Conservation (phyloP, 2,113 vertebrate genomes). For the Nerophis ophidion region DNA sequence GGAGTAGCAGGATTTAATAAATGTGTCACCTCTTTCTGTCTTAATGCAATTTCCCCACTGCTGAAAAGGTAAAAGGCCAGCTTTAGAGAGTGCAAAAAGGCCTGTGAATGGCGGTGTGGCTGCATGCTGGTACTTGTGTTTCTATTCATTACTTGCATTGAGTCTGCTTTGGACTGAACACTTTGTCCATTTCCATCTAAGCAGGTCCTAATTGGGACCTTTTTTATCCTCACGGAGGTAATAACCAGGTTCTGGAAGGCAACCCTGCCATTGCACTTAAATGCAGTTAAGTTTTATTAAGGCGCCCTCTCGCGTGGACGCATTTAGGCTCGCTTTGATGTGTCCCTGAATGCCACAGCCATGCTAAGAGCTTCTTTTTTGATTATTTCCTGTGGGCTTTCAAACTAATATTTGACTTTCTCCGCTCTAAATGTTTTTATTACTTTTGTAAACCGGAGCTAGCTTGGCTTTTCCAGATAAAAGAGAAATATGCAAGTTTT, state of each 20-base stretch:
- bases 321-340: no score
- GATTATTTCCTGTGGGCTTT: no score
- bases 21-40: conserved; percentile 17
- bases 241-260: conserved; percentile 21
- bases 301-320: no score
- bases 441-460: no score
- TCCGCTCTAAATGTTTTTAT: no score
- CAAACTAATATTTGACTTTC: no score
- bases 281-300: neutral
- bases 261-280: conserved; percentile 13
- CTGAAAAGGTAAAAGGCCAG: conserved; percentile 58
- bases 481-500: no score
- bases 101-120: conserved; percentile 20
- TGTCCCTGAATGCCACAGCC: no score
- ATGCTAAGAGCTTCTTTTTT: conserved; percentile 8
- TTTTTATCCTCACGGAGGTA: conserved; percentile 40
- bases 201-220: conserved; percentile 36
- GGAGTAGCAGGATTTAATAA: conserved; percentile 23
- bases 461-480: no score
- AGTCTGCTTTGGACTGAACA: conserved; percentile 45
- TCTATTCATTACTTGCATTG: conserved; percentile 45
- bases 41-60: conserved; percentile 55
- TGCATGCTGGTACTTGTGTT: conserved; percentile 44
- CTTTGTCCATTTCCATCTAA: conserved; percentile 48
- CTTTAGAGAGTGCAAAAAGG: conserved; percentile 4